Base-by-base conservation (phyloP, 2,113 vertebrate species). In the Menidia beryllina region DNA sequence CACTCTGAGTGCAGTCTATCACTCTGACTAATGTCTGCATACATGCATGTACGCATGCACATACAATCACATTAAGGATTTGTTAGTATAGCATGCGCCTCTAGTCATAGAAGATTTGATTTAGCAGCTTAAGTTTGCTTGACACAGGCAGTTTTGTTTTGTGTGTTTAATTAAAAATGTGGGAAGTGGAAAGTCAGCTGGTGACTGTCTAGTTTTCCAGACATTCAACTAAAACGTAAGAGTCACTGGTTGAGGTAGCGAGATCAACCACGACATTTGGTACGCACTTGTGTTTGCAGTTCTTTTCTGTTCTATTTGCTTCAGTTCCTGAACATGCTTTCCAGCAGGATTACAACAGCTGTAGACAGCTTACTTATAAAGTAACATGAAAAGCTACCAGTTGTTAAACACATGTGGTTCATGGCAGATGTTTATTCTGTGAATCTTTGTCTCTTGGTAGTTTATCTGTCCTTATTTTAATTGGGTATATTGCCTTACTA, bases 331-430 rank as follows among this genome's bases (percentile, higher is more conserved):
- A 34, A 8, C 10, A 34, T 34, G 10, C 30, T 5, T 34, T 34
- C 30, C 10, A 34, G 30, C 30, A 34, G 30, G 10, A 34, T 34
- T 34, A 34, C 30, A 8, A 34, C 10, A 8, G 30, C 2, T 5
- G 5, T 34, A 3, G 30, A 30, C 30, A 30, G 30, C 30, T 43
- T 4, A 34, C n/a, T 59, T 26, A 36, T 55, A 6, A 5, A 45
- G 3, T 5, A 34, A 50, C 19, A 54, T 27, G 11, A 54, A 30
- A 24, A 50, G 49, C 49, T 24, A 13, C 14, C 24, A 19, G 27
- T 30, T 54, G 51, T n/a, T 54, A 15, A 54, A 54, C 51, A 53
- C 51, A 54, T 54, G 51, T 8, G 17, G 13, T 9, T 54, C 8
- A 2, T 54, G 13, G 27, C 52, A 34, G 27, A 55, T 55, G 19